These are phyloP conservation scores for Leptinotarsa undecemlineata DNA, from an alignment of 1,140 invertebrate species.

Conservation along the genomic window DNA sequence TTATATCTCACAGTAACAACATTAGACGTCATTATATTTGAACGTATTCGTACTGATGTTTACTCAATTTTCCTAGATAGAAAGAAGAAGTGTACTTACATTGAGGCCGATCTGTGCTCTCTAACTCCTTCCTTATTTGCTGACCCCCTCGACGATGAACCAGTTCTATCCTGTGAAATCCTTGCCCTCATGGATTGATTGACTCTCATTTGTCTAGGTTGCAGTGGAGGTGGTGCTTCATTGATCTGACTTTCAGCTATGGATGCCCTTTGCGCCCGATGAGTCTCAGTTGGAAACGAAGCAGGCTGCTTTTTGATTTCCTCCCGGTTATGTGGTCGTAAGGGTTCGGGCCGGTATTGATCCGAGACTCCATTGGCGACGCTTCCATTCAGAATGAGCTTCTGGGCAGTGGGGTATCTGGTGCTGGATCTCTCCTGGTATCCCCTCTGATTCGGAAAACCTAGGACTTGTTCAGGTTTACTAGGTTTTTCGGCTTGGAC, in stretches of 20 bases:
- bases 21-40: no score
- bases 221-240: constrained; percentile 50
- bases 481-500: constrained; percentile 18
- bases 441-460: constrained; percentile 43
- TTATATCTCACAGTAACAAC: no score
- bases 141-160: constrained; percentile 30
- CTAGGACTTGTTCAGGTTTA: constrained; percentile 35
- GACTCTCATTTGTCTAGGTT: constrained; percentile 52
- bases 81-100: constrained; percentile 43
- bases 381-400: constrained; percentile 58
- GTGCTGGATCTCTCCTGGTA: constrained; percentile 47
- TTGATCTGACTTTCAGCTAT: constrained; percentile 42
- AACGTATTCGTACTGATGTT: no score
- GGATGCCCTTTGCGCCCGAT: constrained; percentile 35
- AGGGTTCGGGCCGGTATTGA: constrained; percentile 45
- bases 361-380: constrained; percentile 47
- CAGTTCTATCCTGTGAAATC: constrained; percentile 39
- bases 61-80: no score
- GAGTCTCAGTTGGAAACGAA: background rate
- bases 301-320: constrained; percentile 32
- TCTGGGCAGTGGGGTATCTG: constrained; percentile 47
- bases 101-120: constrained; percentile 37
- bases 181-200: constrained; percentile 53
- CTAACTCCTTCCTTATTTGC: constrained; percentile 38
- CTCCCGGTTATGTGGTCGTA: constrained; percentile 41